Evolutionary conservation across 2,797 vertebrate species (phyloP), one percentile per base, ranked within the genome.

Genomic region (Tauraco hartlaubi): DNA sequence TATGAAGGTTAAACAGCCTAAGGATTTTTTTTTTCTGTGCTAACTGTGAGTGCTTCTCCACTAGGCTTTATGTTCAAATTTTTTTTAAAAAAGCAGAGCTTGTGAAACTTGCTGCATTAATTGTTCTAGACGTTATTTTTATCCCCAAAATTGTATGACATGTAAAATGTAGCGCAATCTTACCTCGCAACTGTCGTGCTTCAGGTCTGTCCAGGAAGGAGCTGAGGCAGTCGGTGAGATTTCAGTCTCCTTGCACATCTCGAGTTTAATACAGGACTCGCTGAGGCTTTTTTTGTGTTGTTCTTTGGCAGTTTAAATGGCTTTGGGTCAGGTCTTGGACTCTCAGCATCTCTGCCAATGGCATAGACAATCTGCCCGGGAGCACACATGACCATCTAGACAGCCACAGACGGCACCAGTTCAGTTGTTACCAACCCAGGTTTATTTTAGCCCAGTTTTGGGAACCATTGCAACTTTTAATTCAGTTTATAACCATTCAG

Each of bases 1-100:
- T 98, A 96, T 92, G 91, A 61, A 93, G 87, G 88, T 92, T 94
- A 85, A 97, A 91, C 79, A 95, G 94, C 92, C 84, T 67, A 69
- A 88, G 64, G 43, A 39, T 23, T 25, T 58, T 56, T 88, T 85
- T 79, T 84, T 75, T 12, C 56, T 85, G 28, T 88, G 93, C 26
- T 93, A 76, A 71, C 75, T 89, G 83, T 48, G 90, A 56, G 31
- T 41, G 12, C 37, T 91, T 92, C 44, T 79, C 9, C 49, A 13
- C 16, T 7, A 14, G 37, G 16, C 56, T 74, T 77, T 31, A 25
- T 7, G 59, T 61, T 63, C 15, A 52, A 2, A 31, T 5, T 16
- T 52, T 52, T 31, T 48, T 29, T 46, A 58, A 41, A 63, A 37
- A 37, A 84, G 39, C 44, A 77, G 63, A 69, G 41, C n/a, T 87